These are phyloP conservation scores for Drosophila ficusphila DNA, from an alignment of 1,140 invertebrate species.

Conservation along the genomic window DNA sequence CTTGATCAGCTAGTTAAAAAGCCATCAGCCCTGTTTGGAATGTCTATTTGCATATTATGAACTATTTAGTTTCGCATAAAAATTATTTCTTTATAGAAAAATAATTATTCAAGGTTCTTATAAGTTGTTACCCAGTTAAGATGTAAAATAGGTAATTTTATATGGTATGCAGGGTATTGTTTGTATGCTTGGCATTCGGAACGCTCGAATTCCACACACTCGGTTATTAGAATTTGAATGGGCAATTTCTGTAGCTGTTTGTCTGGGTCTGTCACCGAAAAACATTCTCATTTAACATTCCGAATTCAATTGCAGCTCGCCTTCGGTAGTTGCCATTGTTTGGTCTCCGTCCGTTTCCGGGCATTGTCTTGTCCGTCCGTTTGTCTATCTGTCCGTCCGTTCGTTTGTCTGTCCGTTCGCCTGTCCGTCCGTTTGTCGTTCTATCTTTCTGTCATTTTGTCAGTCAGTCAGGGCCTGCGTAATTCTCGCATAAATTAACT, in stretches of 20 bases:
- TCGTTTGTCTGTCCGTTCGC: background rate
- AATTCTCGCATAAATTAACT: conserved; percentile 69
- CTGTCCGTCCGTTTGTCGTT: background rate
- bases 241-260: conserved; percentile 6
- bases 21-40: too few species aligned
- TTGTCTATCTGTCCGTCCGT: conserved; percentile 1
- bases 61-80: too few species aligned
- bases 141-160: too few species aligned
- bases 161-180: background rate
- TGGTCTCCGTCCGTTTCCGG: conserved; percentile 62
- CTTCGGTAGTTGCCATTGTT: conserved; percentile 51
- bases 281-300: conserved; percentile 40
- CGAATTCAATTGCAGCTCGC: conserved; percentile 39
- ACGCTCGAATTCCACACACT: background rate
- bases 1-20: too few species aligned
- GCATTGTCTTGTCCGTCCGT: conserved; percentile 27
- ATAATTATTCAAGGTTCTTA: too few species aligned
- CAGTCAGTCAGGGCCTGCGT: conserved; percentile 44
- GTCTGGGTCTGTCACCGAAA: conserved; percentile 13
- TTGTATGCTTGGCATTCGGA: background rate
- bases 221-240: conserved; percentile 47
- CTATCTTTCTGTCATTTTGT: conserved; percentile 1
- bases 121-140: too few species aligned
- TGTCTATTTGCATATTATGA: too few species aligned
- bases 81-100: too few species aligned